phyloP scores from a whole-genome alignment of 2,888 invertebrate genomes.

The Habrosyne pyritoides region DNA sequence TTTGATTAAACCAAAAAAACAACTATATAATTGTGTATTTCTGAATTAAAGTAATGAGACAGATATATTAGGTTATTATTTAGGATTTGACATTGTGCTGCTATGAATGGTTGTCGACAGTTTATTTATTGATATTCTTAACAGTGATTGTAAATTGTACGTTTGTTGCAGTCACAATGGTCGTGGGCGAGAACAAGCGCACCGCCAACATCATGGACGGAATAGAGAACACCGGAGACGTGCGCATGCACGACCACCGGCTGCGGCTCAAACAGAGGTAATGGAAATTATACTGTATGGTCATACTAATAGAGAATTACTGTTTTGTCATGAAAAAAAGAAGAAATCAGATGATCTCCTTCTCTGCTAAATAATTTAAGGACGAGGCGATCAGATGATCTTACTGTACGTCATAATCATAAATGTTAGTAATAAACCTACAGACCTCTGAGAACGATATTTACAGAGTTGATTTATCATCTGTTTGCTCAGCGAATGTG shows the following conservation, averaged over 20 bases:
- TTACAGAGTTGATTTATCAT: not conserved
- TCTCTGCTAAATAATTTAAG: not conserved
- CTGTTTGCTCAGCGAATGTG: not conserved
- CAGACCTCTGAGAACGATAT: not conserved
- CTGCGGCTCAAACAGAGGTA: conserved; percentile 95
- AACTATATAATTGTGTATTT: no score
- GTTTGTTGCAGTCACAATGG: conserved; percentile 87
- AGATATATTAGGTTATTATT: no score
- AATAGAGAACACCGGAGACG: conserved; percentile 94
- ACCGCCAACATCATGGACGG: conserved; percentile 95
- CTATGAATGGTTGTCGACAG: conserved; percentile 5
- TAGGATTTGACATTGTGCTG: not conserved
- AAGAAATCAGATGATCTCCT: no score
- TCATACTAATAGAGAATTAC: not conserved
- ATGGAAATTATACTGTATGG: conserved; percentile 11
- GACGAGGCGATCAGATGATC: not conserved
- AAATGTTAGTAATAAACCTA: no score
- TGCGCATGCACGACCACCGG: conserved; percentile 95
- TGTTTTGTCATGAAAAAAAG: not conserved
- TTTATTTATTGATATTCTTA: conserved; percentile 9
- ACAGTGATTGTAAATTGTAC: conserved; percentile 28
- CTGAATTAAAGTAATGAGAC: no score
- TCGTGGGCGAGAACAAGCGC: conserved; percentile 88
- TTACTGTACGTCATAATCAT: not conserved
- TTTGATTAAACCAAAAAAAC: conserved; percentile 1